phyloP scores from a whole-genome alignment of 2,113 vertebrate genomes.

The Kryptolebias marmoratus region DNA sequence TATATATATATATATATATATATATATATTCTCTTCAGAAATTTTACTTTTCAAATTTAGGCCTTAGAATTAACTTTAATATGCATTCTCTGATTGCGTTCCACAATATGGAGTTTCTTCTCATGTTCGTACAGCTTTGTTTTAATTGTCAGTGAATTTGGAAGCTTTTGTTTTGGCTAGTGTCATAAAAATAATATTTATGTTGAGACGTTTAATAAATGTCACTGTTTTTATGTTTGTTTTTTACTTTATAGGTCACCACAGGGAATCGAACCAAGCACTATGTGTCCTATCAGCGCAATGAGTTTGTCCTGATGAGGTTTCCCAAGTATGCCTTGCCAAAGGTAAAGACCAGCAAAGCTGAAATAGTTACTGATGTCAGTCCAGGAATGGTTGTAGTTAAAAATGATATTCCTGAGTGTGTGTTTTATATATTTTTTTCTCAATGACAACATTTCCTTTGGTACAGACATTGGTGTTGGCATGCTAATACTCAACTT shows the following conservation, averaged over 20 bases:
- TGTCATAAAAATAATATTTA: no score
- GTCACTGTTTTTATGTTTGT: background rate
- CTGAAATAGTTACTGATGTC: background rate
- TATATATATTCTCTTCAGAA: background rate
- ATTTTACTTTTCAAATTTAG: no score
- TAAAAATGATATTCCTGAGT: background rate
- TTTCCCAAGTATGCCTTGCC: conserved; percentile 93
- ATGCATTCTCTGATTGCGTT: no score
- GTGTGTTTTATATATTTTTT: background rate
- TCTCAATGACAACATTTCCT: background rate
- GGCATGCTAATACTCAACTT: background rate
- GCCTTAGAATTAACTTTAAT: no score
- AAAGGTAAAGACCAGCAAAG: conserved; percentile 81
- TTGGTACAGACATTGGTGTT: background rate
- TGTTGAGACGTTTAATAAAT: no score
- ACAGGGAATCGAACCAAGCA: conserved; percentile 89
- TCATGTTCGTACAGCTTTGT: no score
- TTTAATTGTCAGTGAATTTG: no score
- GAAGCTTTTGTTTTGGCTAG: no score
- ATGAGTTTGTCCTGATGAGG: conserved; percentile 91
- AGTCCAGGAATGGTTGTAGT: background rate
- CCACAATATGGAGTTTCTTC: no score
- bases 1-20: no score
- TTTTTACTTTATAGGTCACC: conserved; percentile 83
- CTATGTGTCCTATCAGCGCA: conserved; percentile 89